Evolutionary conservation across 1,140 invertebrate species (phyloP).

Genomic region (Anoplolepis gracilipes): DNA sequence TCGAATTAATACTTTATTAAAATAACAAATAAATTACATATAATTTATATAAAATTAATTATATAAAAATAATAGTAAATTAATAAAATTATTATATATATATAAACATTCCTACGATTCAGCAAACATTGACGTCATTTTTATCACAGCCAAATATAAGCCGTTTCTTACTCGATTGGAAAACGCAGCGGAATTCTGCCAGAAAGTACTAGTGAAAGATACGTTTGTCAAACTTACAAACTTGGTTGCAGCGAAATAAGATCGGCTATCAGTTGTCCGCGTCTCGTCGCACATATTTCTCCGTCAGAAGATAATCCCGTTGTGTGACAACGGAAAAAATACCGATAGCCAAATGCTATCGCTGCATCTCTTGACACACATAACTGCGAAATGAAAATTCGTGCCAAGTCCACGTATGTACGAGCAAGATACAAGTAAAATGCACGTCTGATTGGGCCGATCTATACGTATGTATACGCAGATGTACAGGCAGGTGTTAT

Average conservation of each 20-base stretch:
- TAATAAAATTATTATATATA: neutral
- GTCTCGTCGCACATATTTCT: slow-evolving; percentile 11
- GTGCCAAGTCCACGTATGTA: slow-evolving; percentile 19
- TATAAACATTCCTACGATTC: slow-evolving; percentile 9
- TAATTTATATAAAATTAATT: too few relatives aligned
- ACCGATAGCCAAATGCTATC: slow-evolving; percentile 20
- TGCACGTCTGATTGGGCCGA: slow-evolving; percentile 21
- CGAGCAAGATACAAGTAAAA: slow-evolving; percentile 34
- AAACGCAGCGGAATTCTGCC: neutral
- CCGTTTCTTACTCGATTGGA: neutral
- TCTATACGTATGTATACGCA: neutral
- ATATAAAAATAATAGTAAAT: too few relatives aligned
- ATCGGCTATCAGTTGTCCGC: slow-evolving; percentile 24
- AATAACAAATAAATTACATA: too few relatives aligned
- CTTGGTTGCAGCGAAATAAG: slow-evolving; percentile 14
- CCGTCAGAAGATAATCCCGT: slow-evolving; percentile 36
- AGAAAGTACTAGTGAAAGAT: neutral
- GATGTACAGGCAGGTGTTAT: slow-evolving; percentile 66
- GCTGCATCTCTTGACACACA: slow-evolving; percentile 44
- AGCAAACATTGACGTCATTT: neutral
- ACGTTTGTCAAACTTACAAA: slow-evolving; percentile 18
- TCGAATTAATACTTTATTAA: neutral
- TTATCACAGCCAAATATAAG: neutral
- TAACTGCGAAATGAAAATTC: slow-evolving; percentile 49
- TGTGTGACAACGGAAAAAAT: slow-evolving; percentile 49